Conservation (phyloP, 2,797 vertebrate species). For the Steatocranus sp. region DNA sequence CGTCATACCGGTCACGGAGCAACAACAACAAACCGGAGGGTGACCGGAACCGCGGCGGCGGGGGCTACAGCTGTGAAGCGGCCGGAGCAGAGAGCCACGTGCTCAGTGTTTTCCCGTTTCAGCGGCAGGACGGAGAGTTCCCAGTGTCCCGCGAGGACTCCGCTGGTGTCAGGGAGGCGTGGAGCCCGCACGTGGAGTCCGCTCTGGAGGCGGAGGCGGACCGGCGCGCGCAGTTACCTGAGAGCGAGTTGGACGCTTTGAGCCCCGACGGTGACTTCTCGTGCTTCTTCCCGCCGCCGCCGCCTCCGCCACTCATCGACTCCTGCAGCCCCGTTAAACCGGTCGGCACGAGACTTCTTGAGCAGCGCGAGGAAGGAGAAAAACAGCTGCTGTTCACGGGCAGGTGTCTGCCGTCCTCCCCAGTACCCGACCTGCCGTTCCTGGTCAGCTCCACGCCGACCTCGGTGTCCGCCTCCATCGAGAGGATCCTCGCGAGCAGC, state of each 20-base stretch:
- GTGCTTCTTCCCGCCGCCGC: slow-evolving; percentile 42
- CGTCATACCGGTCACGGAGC: slow-evolving; percentile 77
- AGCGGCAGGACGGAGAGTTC: not conserved
- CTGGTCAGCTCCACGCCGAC: slow-evolving; percentile 65
- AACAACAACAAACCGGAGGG: not conserved
- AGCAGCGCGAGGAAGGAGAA: slow-evolving; percentile 34
- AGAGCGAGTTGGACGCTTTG: slow-evolving; percentile 48
- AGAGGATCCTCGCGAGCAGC: slow-evolving; percentile 72
- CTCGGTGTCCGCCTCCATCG: slow-evolving; percentile 58
- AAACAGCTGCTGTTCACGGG: slow-evolving; percentile 69
- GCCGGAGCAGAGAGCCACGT: not conserved
- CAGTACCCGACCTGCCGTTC: slow-evolving; percentile 77
- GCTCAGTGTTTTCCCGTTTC: not conserved
- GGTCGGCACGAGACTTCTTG: slow-evolving; percentile 57
- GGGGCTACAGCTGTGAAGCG: not conserved
- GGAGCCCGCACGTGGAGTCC: slow-evolving; percentile 62
- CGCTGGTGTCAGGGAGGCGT: slow-evolving; percentile 39
- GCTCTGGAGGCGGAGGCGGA: slow-evolving; percentile 68
- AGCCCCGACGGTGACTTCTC: slow-evolving; percentile 36
- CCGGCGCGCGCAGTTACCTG: slow-evolving; percentile 58
- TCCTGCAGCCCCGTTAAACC: slow-evolving; percentile 75
- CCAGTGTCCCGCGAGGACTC: slow-evolving; percentile 35
- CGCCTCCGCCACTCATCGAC: slow-evolving; percentile 20
- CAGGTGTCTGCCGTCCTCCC: slow-evolving; percentile 75
- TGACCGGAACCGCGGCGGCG: not conserved